Conservation (phyloP, 2,113 vertebrate genomes). For the Cephalopterus ornatus region DNA sequence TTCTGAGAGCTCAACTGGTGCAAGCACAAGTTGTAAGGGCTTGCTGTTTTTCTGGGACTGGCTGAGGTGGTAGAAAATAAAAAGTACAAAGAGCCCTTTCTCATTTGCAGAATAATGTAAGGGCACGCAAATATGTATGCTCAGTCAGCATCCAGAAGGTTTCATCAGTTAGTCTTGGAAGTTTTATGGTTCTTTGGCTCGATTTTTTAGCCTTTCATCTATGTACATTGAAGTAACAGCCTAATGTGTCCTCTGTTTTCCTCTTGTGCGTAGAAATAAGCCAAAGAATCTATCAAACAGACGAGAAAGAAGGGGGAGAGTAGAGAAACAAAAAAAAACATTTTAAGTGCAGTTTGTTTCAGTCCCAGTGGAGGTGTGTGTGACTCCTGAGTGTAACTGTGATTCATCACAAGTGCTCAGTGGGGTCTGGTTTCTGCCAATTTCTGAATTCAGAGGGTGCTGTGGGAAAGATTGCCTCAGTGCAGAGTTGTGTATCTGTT, state of each 20-base stretch:
- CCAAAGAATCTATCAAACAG: neutral
- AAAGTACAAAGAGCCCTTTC: neutral
- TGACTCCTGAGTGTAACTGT: neutral
- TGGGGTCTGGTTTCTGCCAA: neutral
- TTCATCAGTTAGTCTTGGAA: neutral
- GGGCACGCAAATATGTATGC: neutral
- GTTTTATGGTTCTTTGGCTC: neutral
- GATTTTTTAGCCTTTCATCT: neutral
- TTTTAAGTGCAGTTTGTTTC: neutral
- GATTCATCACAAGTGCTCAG: neutral
- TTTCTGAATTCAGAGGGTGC: neutral
- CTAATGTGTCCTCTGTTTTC: neutral
- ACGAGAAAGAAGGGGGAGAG: neutral
- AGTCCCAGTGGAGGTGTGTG: neutral
- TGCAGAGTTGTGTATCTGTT: neutral
- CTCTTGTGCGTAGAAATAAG: neutral
- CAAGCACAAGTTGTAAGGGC: fast-evolving
- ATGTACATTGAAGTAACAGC: neutral
- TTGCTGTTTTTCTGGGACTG: neutral
- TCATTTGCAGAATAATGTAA: neutral
- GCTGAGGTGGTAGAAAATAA: neutral
- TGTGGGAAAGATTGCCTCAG: neutral
- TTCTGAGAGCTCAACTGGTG: neutral
- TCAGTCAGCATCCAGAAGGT: neutral
- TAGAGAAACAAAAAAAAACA: neutral